phyloP scores from a whole-genome alignment of 53 echinoderm and acorn worm species.

The Arbacia lixula region DNA sequence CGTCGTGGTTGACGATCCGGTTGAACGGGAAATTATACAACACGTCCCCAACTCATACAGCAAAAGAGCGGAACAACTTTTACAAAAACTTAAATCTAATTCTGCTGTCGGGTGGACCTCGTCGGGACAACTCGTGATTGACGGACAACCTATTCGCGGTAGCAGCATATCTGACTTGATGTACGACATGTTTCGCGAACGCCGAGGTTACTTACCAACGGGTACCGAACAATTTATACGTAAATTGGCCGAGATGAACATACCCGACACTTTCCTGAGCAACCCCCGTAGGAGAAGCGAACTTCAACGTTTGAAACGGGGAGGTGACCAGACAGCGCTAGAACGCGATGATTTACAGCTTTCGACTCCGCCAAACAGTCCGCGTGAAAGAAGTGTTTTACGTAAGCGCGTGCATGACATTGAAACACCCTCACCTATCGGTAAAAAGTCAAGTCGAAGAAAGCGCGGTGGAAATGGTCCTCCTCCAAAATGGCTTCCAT shows the following conservation, averaged over 20 bases:
- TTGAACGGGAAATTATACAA: slow-evolving; percentile 28
- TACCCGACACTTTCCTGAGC: slow-evolving; percentile 25
- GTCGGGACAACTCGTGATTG: slow-evolving; percentile 14
- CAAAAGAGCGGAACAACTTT: slow-evolving; percentile 22
- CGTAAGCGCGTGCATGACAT: too few relatives aligned
- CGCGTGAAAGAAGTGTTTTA: too few relatives aligned
- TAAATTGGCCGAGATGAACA: slow-evolving; percentile 19
- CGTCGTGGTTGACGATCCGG: not conserved
- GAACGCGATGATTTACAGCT: too few relatives aligned
- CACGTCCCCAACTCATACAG: slow-evolving; percentile 9
- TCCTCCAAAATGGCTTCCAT: too few relatives aligned
- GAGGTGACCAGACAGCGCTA: not conserved
- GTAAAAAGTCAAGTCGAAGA: too few relatives aligned
- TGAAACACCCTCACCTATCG: too few relatives aligned
- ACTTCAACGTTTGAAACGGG: slow-evolving; percentile 25
- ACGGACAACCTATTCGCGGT: slow-evolving; percentile 10
- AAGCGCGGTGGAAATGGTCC: too few relatives aligned
- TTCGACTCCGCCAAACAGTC: too few relatives aligned
- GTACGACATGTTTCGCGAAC: slow-evolving; percentile 47
- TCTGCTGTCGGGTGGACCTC: slow-evolving; percentile 6
- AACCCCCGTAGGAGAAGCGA: slow-evolving; percentile 33
- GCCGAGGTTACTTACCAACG: slow-evolving; percentile 7
- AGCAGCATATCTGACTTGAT: slow-evolving; percentile 26
- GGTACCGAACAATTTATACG: slow-evolving; percentile 33
- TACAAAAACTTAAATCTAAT: slow-evolving; percentile 18